These are phyloP conservation scores for Troglohyphantes excavatus DNA, from an alignment of 2,888 invertebrate genomes.

Conservation along the genomic window DNA sequence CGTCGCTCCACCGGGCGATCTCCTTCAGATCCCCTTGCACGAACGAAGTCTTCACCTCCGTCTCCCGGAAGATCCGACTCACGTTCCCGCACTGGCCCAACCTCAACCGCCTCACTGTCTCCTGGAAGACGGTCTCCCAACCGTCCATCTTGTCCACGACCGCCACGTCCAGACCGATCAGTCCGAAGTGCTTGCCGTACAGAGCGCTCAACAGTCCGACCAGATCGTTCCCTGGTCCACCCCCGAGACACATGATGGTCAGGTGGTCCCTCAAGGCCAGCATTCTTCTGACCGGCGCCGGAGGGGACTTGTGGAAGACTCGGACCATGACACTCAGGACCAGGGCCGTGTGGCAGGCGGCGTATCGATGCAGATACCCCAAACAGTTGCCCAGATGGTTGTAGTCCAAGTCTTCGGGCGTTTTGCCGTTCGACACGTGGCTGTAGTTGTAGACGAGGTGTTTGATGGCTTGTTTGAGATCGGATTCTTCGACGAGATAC, in stretches of 20 bases:
- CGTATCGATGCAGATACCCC: constrained; percentile 56
- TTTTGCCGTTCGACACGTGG: constrained; percentile 17
- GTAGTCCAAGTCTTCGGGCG: constrained; percentile 48
- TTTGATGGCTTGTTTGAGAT: constrained; percentile 15
- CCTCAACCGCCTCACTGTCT: background rate
- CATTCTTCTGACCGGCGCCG: constrained; percentile 23
- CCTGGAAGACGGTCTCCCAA: constrained; percentile 10
- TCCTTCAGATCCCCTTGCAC: constrained; percentile 18
- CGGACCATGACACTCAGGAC: constrained; percentile 36
- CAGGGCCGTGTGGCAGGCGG: constrained; percentile 66
- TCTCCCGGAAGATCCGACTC: constrained; percentile 23
- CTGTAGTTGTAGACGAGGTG: constrained; percentile 46
- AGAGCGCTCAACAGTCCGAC: constrained; percentile 56
- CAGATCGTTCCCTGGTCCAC: constrained; percentile 61
- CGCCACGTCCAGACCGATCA: constrained; percentile 29
- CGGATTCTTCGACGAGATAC: background rate
- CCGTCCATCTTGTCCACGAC: constrained; percentile 46
- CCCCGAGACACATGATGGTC: constrained; percentile 36
- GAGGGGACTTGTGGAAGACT: constrained; percentile 48
- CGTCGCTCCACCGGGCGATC: background rate
- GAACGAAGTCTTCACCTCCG: background rate
- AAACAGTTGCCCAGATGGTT: constrained; percentile 40
- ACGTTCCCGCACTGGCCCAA: constrained; percentile 33
- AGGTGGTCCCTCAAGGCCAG: constrained; percentile 25
- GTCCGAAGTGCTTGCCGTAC: constrained; percentile 40